These are phyloP conservation scores for Labeo calbasu DNA, from an alignment of 2,797 vertebrate genomes.

Conservation along the genomic window DNA sequence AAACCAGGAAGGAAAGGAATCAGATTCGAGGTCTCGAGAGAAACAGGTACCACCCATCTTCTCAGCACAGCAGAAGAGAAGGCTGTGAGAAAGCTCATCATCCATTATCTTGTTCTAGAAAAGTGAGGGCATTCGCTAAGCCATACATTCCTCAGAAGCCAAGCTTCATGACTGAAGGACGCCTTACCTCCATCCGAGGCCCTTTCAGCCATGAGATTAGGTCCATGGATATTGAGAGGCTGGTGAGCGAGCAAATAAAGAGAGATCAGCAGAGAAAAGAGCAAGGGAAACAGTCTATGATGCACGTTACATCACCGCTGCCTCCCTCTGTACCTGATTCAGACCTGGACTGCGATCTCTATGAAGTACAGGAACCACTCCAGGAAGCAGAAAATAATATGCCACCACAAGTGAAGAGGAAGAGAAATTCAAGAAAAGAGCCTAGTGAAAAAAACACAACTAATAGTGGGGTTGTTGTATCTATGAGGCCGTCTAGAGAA, in stretches of 20 bases:
- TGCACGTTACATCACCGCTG: slow-evolving; percentile 1
- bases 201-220: slow-evolving; percentile 89
- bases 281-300: slow-evolving; percentile 30
- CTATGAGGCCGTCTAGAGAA: slow-evolving; percentile 29
- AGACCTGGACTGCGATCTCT: slow-evolving; percentile 38
- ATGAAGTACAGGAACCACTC: slow-evolving; percentile 37
- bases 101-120: slow-evolving; percentile 53
- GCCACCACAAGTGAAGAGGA: not conserved
- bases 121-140: slow-evolving; percentile 56
- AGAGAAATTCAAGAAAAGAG: slow-evolving; percentile 18
- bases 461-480: slow-evolving; percentile 16
- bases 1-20: slow-evolving; percentile 75
- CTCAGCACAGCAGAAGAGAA: slow-evolving; percentile 48
- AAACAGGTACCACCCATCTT: slow-evolving; percentile 20
- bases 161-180: slow-evolving; percentile 84
- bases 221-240: slow-evolving; percentile 84
- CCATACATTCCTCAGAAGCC: slow-evolving; percentile 64
- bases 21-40: slow-evolving; percentile 58
- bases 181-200: slow-evolving; percentile 84
- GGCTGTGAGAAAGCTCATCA: slow-evolving; percentile 51
- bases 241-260: slow-evolving; percentile 73
- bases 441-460: slow-evolving; percentile 33
- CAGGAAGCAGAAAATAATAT: slow-evolving; percentile 27
- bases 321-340: slow-evolving; percentile 31
- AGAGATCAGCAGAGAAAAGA: slow-evolving; percentile 41